Evolutionary conservation across 2,797 vertebrate genomes (phyloP), one percentile per base, ranked within the genome.

Genomic region (Denticeps clupeoides): DNA sequence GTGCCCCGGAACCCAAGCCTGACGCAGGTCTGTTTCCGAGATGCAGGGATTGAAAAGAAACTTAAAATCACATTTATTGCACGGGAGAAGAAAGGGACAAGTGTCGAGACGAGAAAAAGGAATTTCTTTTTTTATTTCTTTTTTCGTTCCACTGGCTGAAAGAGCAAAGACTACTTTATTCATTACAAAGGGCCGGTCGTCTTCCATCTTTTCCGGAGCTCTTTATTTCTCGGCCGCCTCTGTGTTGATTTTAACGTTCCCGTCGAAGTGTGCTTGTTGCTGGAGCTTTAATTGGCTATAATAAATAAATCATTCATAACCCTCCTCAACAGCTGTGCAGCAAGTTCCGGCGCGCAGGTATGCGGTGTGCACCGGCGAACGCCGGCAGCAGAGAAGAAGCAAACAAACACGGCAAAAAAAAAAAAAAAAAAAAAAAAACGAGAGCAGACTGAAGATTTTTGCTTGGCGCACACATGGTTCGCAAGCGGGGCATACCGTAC

Each of bases 261-360:
- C 67, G 83, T 74, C 82, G 73, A 82, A 81, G 76, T 80, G 64
- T 73, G 79, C 76, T 77, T 73, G 71, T 75, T 81, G 75, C 72
- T 82, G 73, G 79, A 81, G 77, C 82, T 82, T 82, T 82, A 80
- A 82, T 82, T 84, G 80, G 79, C 65, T 70, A 71, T 73, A 74
- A 81, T 84, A 80, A 82, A 82, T 81, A 79, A 83, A 81, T 78
- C 63, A 78, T 82, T 62, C 48, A 29, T 53, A 59, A 71, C 79
- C 78, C 82, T 82, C 75, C 78, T 78, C 74, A 76, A 69, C 79
- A 84, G 80, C 82, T 81, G 80, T 77, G 76, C 67, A 64, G 67
- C 44, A 69, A 68, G 67, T 47, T 25, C 65, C 62, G 63, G 68
- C 21, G 41, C 65, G 69, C 74, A 78, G 75, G 72, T 81, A 70